Conservation (phyloP, 2,888 invertebrate genomes). For the Poecilobothrus nobilitatus region DNA sequence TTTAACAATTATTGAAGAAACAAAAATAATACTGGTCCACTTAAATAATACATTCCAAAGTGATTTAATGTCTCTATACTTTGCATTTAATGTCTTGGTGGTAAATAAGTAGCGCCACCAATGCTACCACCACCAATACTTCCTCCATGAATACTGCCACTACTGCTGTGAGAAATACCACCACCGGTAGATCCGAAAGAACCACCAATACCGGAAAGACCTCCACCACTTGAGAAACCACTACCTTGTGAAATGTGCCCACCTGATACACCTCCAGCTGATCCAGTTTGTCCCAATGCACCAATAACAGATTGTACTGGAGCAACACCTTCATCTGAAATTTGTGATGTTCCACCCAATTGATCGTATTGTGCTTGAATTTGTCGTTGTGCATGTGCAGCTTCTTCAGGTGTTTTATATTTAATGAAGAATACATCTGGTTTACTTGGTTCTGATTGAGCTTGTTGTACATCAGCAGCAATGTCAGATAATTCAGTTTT, state of each 20-base stretch:
- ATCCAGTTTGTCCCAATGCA: conserved; percentile 28
- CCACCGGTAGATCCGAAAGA: not conserved
- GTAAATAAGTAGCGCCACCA: conserved; percentile 31
- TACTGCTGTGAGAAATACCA: conserved; percentile 13
- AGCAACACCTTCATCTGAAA: conserved; percentile 40
- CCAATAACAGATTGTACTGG: conserved; percentile 41
- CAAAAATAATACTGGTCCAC: not conserved
- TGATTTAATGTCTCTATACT: not conserved
- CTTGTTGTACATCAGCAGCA: conserved; percentile 37
- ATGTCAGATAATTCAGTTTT: conserved; percentile 38
- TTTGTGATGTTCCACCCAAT: conserved; percentile 39
- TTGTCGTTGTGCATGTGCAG: conserved; percentile 40
- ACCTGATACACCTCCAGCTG: conserved; percentile 7
- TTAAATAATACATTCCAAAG: not conserved
- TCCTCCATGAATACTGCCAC: conserved; percentile 19
- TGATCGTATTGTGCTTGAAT: conserved; percentile 43
- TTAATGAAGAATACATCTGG: conserved; percentile 45
- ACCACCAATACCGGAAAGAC: not conserved
- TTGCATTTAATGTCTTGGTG: conserved; percentile 27
- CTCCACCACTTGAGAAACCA: not conserved
- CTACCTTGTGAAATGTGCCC: not conserved
- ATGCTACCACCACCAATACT: conserved; percentile 19
- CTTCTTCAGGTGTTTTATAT: conserved; percentile 43
- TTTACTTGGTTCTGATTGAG: conserved; percentile 37
- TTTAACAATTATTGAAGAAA: conserved; percentile 3